Conservation (phyloP, 2,888 invertebrate genomes). For the Artemia sinica region DNA sequence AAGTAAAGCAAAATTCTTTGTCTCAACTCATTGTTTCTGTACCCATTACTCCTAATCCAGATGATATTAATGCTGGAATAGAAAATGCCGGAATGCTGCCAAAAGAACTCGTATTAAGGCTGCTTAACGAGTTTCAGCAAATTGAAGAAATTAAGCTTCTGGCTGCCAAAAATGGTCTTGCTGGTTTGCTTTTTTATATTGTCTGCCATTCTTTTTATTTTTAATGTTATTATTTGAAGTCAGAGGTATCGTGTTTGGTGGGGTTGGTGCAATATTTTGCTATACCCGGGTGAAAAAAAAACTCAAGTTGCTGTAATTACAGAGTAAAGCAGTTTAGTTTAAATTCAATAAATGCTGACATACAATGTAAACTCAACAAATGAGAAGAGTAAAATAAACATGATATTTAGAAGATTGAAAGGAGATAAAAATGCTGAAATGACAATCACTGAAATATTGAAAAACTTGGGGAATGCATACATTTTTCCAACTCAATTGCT, state of each 20-base stretch:
- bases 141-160: slow-evolving; percentile 57
- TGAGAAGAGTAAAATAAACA: too few relatives aligned
- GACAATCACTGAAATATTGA: too few relatives aligned
- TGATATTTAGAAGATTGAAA: too few relatives aligned
- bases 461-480: too few relatives aligned
- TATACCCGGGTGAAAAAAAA: neutral
- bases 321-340: too few relatives aligned
- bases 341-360: too few relatives aligned
- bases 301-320: too few relatives aligned
- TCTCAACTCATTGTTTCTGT: slow-evolving; percentile 44
- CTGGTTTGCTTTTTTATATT: slow-evolving; percentile 37
- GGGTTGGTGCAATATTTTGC: neutral
- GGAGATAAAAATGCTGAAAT: too few relatives aligned
- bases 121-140: slow-evolving; percentile 64
- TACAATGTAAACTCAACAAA: too few relatives aligned
- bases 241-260: neutral
- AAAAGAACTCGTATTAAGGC: slow-evolving; percentile 58
- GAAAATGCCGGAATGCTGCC: slow-evolving; percentile 65
- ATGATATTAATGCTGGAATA: slow-evolving; percentile 66
- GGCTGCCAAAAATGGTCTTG: slow-evolving; percentile 62
- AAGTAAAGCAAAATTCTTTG: slow-evolving; percentile 18
- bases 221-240: neutral
- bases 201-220: neutral
- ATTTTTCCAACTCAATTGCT: too few relatives aligned
- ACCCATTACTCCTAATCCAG: slow-evolving; percentile 46